phyloP scores from a whole-genome alignment of 2,888 invertebrate species.

The Dasysyrphus tricinctus region DNA sequence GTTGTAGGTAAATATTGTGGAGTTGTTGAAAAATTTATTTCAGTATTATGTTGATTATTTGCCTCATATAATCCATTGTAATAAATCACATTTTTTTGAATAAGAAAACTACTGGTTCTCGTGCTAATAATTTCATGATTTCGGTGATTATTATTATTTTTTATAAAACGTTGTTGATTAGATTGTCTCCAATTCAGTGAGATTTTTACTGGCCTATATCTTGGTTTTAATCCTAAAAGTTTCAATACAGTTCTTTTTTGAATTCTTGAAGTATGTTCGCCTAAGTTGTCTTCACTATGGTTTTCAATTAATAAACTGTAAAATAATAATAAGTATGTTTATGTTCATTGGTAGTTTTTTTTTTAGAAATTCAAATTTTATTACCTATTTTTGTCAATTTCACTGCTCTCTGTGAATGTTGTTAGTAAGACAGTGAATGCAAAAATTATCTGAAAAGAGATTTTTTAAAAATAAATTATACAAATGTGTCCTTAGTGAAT shows the following conservation, averaged over 20 bases:
- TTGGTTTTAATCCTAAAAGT: slow-evolving; percentile 1
- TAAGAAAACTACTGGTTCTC: neutral
- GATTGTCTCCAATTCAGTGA: neutral
- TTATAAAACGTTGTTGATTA: neutral
- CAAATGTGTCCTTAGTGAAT: too few relatives aligned
- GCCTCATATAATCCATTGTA: neutral
- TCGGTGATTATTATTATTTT: neutral
- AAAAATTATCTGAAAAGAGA: neutral
- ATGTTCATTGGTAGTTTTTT: neutral
- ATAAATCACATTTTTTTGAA: slow-evolving; percentile 11
- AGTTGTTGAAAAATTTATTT: neutral
- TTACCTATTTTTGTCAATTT: slow-evolving; percentile 1
- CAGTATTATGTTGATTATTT: neutral
- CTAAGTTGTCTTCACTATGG: neutral
- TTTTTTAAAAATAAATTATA: too few relatives aligned
- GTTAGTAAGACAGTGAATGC: neutral
- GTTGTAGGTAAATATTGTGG: neutral
- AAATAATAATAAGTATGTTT: neutral
- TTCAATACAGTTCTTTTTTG: slow-evolving; percentile 3
- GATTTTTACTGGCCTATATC: slow-evolving; percentile 7
- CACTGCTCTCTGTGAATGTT: neutral
- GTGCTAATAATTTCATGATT: neutral
- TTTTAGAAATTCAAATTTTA: neutral
- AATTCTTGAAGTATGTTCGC: neutral
- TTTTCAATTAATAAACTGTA: neutral